Base-by-base conservation (phyloP, 2,797 vertebrate genomes). In the Leptatherina wallacei region DNA sequence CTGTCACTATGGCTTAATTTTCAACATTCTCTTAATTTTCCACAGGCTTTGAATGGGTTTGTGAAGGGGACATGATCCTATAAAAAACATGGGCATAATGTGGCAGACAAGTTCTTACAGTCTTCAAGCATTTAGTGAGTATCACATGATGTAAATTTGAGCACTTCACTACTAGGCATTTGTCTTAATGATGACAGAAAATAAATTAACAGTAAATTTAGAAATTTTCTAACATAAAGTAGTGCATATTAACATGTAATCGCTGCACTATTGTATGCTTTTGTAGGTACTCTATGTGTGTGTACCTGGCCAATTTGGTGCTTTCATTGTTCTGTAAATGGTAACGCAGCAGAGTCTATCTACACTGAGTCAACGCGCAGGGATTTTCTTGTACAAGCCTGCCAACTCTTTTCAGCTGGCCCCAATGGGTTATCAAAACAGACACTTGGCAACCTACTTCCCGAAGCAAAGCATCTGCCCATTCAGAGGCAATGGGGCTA, bases 361-460 rank as follows among this genome's bases (percentile, higher is more conserved):
- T 75, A 75, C 71, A 77, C 38, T 59, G 69, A 78, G 71, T 82
- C 85, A 90, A 91, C 42, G 80, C 71, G 71, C 60, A 63, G 88
- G 90, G 85, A 90, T 85, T 88, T 89, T 91, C 86, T 78, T 67
- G 78, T 76, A 65, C 52, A 35, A 59, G 73, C 87, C 89, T 93
- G 94, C 92, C 93, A 94, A 62, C 84, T 91, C 82, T 88, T 89
- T 83, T 93, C 89, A 91, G 77, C 73, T 75, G 47, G 70, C 73
- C 78, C 81, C 81, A 30, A 71, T 73, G 80, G 85, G 82, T 93
- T 92, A 94, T 94, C 90, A 92, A 93, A 92, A 89, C 89, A 92
- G 93, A 94, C 94, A 94, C 89, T 93, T 93, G 92, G 93, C 91
- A 93, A 90, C 89, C 91, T 87, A 88, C 89, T 90, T 92, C 88